Base-by-base conservation (phyloP, 2,888 invertebrate species). In the Cyaniris semiargus region DNA sequence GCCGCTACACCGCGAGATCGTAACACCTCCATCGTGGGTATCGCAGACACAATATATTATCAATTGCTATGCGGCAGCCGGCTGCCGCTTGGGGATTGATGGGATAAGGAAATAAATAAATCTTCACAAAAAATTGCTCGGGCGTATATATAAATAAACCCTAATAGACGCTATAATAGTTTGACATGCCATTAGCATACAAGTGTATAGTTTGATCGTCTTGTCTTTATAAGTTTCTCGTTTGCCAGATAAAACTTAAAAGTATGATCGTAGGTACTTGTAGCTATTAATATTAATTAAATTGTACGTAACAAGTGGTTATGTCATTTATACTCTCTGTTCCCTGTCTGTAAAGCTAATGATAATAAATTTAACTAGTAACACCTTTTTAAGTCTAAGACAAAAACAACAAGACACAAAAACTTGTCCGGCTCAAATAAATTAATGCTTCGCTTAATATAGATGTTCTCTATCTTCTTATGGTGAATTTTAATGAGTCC, bases 281-380 rank as follows among this genome's bases (percentile, higher is more conserved):
- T 66, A 66, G 27, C 27, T 27, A 66, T 31, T 66, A 66, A 27
- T 66, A 31, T 66, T 5, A 66, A 66, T 66, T 31, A 31, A 66
- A 66, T 31, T 27, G 66, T 66, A 31, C 66, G 27, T 66, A 27
- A 66, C 66, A 66, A 31, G 66, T 31, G 27, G 15, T 66, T 66
- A 66, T 66, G 27, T 66, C 27, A 31, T 31, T 27, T 27, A 27
- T 66, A 66, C 27, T 31, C 27, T 6, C 23, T 13, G 10, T 10
- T 21, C 21, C 21, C 21, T 53, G 27, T 27, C 66, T 66, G 27
- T 66, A 15, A 66, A 66, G 66, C 18, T 66, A 23, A 66, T 66
- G 5, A 66, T 66, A 66, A 66, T 66, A 66, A 66, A 66, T 66
- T 66, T 15, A 66, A 13, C 27, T 6, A 66, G 15, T 15, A 31